These are phyloP conservation scores for Latheticus oryzae DNA, from an alignment of 2,888 invertebrate genomes.

Conservation along the genomic window DNA sequence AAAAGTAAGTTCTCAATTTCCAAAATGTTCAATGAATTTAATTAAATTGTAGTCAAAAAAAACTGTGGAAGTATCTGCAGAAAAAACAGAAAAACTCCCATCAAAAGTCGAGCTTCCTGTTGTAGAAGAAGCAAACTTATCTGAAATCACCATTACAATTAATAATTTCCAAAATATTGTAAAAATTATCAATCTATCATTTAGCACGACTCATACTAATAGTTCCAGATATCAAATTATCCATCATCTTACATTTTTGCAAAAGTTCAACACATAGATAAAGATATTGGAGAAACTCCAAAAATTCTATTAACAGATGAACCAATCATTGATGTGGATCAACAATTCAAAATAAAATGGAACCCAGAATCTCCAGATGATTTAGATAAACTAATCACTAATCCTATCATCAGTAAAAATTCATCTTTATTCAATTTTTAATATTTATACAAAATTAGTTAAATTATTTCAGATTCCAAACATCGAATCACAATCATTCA, in stretches of 20 bases:
- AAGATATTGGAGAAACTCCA: conserved; percentile 11
- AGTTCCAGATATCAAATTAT: conserved; percentile 5
- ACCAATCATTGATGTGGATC: background rate
- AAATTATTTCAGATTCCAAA: conserved; percentile 11
- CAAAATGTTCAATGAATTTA: conserved; percentile 1
- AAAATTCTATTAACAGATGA: conserved; percentile 19
- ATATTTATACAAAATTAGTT: background rate
- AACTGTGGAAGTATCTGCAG: background rate
- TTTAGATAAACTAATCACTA: conserved; percentile 20
- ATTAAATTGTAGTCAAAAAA: conserved; percentile 1
- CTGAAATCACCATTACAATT: conserved; percentile 20
- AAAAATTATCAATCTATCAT: conserved; percentile 5
- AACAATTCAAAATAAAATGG: conserved; percentile 20
- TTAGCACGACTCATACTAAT: background rate
- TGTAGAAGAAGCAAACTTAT: background rate
- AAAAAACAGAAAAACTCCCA: background rate
- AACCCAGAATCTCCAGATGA: conserved; percentile 23
- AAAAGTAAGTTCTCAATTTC: background rate
- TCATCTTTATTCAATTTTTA: no score
- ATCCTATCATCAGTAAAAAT: conserved; percentile 28
- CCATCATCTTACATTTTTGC: conserved; percentile 6
- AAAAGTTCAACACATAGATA: conserved; percentile 11
- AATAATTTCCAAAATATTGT: conserved; percentile 54
- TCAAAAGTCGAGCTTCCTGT: conserved; percentile 19
- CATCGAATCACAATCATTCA: conserved; percentile 4